phyloP scores from a whole-genome alignment of 2,888 invertebrate genomes.

The Cyaniris semiargus region DNA sequence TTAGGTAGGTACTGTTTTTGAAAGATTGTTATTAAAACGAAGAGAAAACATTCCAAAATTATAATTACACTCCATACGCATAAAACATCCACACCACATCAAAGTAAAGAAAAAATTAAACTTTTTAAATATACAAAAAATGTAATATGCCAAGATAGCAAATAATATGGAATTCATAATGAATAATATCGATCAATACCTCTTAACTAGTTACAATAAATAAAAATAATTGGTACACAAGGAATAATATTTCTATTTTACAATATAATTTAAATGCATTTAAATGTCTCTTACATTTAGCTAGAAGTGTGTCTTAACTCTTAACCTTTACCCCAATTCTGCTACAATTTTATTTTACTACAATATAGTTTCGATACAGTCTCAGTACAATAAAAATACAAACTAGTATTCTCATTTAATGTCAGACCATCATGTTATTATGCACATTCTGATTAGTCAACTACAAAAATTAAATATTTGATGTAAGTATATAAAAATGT shows the following conservation, averaged over 20 bases:
- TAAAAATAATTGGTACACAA: background rate
- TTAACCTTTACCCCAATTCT: background rate
- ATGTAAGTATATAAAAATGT: no score
- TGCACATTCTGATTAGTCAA: no score
- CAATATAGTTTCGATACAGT: no score
- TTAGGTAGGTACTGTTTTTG: background rate
- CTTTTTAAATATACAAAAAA: background rate
- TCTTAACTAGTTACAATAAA: background rate
- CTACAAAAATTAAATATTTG: no score
- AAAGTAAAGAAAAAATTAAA: background rate
- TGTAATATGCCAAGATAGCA: background rate
- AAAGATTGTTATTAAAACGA: background rate
- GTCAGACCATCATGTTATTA: no score
- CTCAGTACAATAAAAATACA: no score
- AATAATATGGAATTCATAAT: background rate
- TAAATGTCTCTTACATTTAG: background rate
- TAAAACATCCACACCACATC: background rate
- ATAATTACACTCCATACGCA: slow-evolving; percentile 1
- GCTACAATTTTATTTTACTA: no score
- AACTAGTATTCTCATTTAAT: no score
- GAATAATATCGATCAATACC: background rate
- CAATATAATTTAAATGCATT: background rate
- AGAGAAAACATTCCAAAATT: slow-evolving; percentile 10
- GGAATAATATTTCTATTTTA: background rate
- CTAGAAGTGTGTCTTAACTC: no score